These are phyloP conservation scores for Oceanodroma tethys DNA, from an alignment of 2,113 vertebrate species.

Conservation along the genomic window DNA sequence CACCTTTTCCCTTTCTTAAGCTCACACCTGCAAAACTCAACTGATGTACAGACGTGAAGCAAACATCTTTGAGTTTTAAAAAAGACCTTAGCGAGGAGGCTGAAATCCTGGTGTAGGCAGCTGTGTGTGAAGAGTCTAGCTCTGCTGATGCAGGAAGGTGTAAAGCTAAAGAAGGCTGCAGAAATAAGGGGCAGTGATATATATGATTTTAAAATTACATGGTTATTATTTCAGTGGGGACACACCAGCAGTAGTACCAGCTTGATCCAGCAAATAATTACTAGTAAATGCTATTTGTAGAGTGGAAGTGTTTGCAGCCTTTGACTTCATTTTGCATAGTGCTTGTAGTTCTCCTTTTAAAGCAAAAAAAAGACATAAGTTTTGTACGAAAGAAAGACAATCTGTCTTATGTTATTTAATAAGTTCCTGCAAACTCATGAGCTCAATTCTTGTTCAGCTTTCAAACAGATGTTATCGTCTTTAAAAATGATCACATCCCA, in stretches of 20 bases:
- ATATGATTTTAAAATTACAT: neutral
- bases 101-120: neutral
- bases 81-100: neutral
- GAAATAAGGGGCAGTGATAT: neutral
- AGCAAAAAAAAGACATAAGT: neutral
- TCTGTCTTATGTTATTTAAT: slow-evolving; percentile 30
- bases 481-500: slow-evolving; percentile 27
- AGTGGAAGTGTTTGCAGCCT: neutral
- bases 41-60: neutral
- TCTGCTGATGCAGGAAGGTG: neutral
- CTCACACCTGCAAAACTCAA: neutral
- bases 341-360: neutral
- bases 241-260: neutral
- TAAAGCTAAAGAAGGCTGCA: neutral
- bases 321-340: neutral
- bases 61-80: neutral
- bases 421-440: slow-evolving; percentile 23
- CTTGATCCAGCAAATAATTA: neutral
- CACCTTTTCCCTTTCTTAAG: neutral
- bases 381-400: neutral
- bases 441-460: slow-evolving; percentile 45
- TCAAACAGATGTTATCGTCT: slow-evolving; percentile 63
- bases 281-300: neutral
- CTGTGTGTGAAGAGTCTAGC: neutral
- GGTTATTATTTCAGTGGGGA: neutral